Evolutionary conservation across 2,797 vertebrate species (phyloP).

Genomic region (Darevskia nairensis): DNA sequence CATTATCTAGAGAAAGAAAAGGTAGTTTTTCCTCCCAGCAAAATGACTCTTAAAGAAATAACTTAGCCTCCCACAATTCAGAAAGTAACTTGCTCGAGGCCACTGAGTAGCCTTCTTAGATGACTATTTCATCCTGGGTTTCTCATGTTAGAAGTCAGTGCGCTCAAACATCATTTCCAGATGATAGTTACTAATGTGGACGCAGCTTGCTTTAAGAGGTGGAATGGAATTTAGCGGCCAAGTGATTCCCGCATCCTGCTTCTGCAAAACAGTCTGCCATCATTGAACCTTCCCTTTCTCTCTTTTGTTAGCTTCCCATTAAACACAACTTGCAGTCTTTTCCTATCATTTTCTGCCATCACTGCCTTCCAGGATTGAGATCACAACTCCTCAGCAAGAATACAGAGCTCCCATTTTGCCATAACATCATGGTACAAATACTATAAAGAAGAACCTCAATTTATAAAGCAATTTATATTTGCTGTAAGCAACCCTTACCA

Average conservation of each 20-base stretch:
- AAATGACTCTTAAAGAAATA: neutral
- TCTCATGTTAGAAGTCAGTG: neutral
- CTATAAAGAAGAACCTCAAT: neutral
- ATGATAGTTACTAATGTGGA: neutral
- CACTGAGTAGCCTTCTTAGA: too few relatives aligned
- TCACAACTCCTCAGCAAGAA: neutral
- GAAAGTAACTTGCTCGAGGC: neutral
- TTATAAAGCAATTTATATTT: neutral
- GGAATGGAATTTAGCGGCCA: neutral
- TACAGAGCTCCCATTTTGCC: neutral
- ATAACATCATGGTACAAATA: neutral
- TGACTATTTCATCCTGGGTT: neutral
- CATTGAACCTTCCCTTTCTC: neutral
- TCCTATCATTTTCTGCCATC: neutral
- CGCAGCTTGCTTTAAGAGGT: neutral
- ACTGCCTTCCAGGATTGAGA: neutral
- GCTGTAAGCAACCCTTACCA: neutral
- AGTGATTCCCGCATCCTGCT: too few relatives aligned
- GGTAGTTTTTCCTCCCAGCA: neutral
- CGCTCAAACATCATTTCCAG: neutral
- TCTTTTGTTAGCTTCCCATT: neutral
- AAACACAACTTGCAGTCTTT: neutral
- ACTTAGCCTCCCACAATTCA: neutral
- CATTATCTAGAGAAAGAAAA: constrained; percentile 17
- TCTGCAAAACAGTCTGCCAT: neutral